Base-by-base conservation (phyloP, 2,888 invertebrate genomes). In the Drosophila macrospina region DNA sequence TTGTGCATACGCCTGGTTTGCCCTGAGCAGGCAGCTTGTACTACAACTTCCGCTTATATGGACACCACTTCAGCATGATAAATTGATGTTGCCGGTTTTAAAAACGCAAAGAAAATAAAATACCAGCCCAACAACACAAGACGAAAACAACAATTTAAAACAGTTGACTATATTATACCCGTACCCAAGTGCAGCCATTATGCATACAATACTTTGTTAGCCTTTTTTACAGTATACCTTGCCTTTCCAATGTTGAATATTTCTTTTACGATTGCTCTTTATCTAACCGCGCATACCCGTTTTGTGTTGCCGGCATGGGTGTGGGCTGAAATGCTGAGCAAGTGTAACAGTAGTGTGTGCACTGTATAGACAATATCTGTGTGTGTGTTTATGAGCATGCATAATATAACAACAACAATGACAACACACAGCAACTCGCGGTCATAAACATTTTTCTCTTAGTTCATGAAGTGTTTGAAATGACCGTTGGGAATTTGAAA, bases 21-120 rank as follows among this genome's bases (percentile, higher is more conserved):
- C 67, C 69, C 71, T 65, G 70, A 64, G 68, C 68, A 70, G 66
- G 74, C 59, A 68, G 68, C 73, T 72, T 74, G 76, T 78, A 65
- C 39, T 73, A 79, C 78, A 81, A 77, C 75, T 78, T 86, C 82
- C 82, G 86, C 80, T 85, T 81, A 85, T 84, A 70, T 86, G 86
- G 80, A 85, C 87, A 81, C 63, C 78, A 80, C 80, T 77, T 71
- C 69, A 76, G 73, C 76, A 74, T 86, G 85, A 86, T 88, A 86
- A 88, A 86, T 86, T 78, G 82, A 77, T 78, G 88, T 72, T 77
- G 65, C 59, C 62, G 69, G 60, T 57, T 75, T 77, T 67, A 56
- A 75, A 78, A 75, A 60, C 26, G 55, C 34, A 56, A 57, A 63
- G 42, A 78, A 72, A 66, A 56, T 56, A 71, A 68, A 61, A 63